Percentiles rank a stretch among this genome's conserved stretches.
These are phyloP conservation scores for Syndactyla subalaris DNA, from an alignment of 2,797 vertebrate species.

Conservation along the genomic window DNA sequence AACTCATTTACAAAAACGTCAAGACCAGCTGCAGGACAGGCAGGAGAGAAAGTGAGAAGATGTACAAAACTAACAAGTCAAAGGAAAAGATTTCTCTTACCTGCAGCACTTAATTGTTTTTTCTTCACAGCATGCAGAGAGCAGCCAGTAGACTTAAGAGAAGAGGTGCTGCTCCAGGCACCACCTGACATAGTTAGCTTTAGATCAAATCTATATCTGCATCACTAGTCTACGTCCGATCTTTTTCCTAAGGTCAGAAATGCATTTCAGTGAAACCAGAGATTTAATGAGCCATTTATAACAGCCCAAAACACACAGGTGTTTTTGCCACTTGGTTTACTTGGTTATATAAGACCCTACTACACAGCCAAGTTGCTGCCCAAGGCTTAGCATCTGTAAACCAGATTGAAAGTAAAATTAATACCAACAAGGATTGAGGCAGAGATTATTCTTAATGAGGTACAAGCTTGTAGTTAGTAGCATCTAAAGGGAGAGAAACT, in stretches of 20 bases:
- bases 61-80: not conserved
- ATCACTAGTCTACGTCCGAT: not conserved
- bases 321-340: not conserved
- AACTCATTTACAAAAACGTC: not conserved
- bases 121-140: not conserved
- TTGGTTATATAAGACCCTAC: not conserved
- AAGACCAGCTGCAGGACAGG: not conserved
- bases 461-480: not conserved
- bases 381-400: not conserved
- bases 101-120: not conserved
- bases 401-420: not conserved
- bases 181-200: not conserved
- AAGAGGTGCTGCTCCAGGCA: slow-evolving; percentile 7
- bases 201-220: not conserved
- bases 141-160: not conserved
- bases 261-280: not conserved
- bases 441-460: not conserved
- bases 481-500: not conserved
- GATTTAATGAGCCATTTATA: not conserved
- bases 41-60: not conserved
- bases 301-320: not conserved
- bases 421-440: not conserved
- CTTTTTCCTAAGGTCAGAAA: slow-evolving; percentile 2
- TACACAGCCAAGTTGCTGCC: not conserved
- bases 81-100: not conserved